Conservation (phyloP, 2,888 invertebrate species). For the Drosophila koepferae region DNA sequence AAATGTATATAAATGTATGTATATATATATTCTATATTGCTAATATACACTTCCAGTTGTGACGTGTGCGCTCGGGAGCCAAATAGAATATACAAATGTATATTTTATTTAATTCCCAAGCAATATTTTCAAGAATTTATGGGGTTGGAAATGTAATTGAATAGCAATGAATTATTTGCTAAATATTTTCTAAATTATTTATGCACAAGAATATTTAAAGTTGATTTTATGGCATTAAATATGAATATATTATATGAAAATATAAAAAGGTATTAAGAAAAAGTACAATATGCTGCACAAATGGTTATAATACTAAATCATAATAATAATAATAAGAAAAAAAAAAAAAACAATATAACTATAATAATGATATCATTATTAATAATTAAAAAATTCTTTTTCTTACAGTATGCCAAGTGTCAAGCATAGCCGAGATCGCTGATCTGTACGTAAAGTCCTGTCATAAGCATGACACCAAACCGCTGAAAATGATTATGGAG, state of each 20-base stretch:
- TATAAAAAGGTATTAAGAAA: no score
- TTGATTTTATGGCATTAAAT: neutral
- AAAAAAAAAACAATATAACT: neutral
- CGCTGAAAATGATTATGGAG: slow-evolving; percentile 89
- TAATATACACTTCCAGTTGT: slow-evolving; percentile 19
- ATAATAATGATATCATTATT: neutral
- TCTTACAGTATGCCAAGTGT: slow-evolving; percentile 77
- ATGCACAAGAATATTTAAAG: neutral
- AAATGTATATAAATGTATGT: neutral
- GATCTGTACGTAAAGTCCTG: slow-evolving; percentile 91
- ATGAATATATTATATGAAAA: neutral
- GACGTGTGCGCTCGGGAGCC: slow-evolving; percentile 23
- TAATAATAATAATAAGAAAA: no score
- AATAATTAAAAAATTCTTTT: slow-evolving; percentile 10
- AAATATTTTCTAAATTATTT: neutral
- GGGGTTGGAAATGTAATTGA: slow-evolving; percentile 9
- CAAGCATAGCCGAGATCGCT: slow-evolving; percentile 88
- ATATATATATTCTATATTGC: neutral
- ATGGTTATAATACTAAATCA: no score
- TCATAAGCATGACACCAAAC: slow-evolving; percentile 89
- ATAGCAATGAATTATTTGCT: slow-evolving; percentile 1
- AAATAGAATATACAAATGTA: neutral
- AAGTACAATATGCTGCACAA: no score
- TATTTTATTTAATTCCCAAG: slow-evolving; percentile 20
- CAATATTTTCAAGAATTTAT: slow-evolving; percentile 7